Evolutionary conservation across 2,888 invertebrate species (phyloP), one percentile per base, ranked within the genome.

Genomic region (Marronus borbonicus): DNA sequence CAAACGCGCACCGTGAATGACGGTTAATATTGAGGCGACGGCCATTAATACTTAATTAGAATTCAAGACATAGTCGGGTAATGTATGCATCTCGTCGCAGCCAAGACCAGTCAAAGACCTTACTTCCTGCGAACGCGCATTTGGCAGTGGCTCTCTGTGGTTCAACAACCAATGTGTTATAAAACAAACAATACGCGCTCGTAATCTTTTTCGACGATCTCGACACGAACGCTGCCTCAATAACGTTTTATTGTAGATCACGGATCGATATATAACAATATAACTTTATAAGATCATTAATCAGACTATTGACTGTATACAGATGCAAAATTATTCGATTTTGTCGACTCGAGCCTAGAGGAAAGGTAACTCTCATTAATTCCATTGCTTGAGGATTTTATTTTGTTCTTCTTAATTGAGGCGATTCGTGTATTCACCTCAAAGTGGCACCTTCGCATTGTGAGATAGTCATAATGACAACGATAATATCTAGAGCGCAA

Each of bases 81-180:
- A 81, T 81, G 76, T 80, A 81, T 81, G 81, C 81, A 81, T 74
- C 81, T 81, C 81, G 79, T 80, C 81, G 81, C 77, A 80, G 78
- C 76, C 72, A 78, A 80, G 78, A 79, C 78, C 80, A 81, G 81
- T 81, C 81, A 81, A 81, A 81, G 81, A 81, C 81, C 81, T 80
- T 78, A 80, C 80, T 81, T 81, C 81, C 81, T 81, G 79, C 79
- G 81, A 79, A 58, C 36, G 76, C 79, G 78, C 81, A 81, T 81
- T 81, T 81, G 81, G 81, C 81, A 81, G 80, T 80, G 79, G 78
- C 79, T 66, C 78, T 58, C 55, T 58, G 17, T 69, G 77, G 79
- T 80, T 78, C 77, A 69, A 75, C 69, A 76, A 69, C 70, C 77
- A 77, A 77, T 70, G 77, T 70, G 77, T 62, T 70, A 77, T 64